These are phyloP conservation scores for Trididemnum miniatum DNA, from an alignment of 23 tunicate species.

Conservation along the genomic window DNA sequence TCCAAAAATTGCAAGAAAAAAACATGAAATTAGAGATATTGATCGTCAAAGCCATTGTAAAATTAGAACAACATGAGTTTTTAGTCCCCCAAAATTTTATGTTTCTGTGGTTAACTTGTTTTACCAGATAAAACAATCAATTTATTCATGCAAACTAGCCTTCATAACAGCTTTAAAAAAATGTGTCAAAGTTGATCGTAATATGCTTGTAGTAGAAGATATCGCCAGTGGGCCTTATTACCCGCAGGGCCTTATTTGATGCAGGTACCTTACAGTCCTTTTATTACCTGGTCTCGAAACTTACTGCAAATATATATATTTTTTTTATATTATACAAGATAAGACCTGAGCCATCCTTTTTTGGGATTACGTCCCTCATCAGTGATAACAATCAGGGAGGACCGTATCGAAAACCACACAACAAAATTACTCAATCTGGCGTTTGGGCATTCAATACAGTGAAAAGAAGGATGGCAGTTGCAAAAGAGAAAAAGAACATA, in stretches of 20 bases:
- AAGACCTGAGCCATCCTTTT: too few species aligned
- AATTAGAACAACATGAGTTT: not conserved
- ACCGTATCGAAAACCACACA: too few species aligned
- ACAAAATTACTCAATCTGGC: too few species aligned
- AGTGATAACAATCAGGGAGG: too few species aligned
- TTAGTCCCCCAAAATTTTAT: too few species aligned
- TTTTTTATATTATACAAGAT: too few species aligned
- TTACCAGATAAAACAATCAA: not conserved
- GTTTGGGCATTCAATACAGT: too few species aligned
- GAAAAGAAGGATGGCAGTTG: too few species aligned
- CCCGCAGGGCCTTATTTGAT: slow-evolving; percentile 15
- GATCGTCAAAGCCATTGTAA: not conserved
- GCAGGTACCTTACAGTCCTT: slow-evolving; percentile 19
- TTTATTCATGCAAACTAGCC: not conserved
- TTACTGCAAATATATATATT: too few species aligned
- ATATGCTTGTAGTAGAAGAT: not conserved
- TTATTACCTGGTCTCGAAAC: too few species aligned
- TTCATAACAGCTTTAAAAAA: slow-evolving; percentile 1
- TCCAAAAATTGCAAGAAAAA: not conserved
- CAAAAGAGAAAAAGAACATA: too few species aligned
- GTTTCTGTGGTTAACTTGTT: not conserved
- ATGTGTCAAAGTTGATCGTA: not conserved
- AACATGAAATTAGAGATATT: not conserved
- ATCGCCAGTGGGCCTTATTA: slow-evolving; percentile 16
- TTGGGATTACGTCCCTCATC: too few species aligned